Evolutionary conservation across 1,140 invertebrate genomes (phyloP), one percentile per base, ranked within the genome.

Genomic region (Anastrepha ludens): DNA sequence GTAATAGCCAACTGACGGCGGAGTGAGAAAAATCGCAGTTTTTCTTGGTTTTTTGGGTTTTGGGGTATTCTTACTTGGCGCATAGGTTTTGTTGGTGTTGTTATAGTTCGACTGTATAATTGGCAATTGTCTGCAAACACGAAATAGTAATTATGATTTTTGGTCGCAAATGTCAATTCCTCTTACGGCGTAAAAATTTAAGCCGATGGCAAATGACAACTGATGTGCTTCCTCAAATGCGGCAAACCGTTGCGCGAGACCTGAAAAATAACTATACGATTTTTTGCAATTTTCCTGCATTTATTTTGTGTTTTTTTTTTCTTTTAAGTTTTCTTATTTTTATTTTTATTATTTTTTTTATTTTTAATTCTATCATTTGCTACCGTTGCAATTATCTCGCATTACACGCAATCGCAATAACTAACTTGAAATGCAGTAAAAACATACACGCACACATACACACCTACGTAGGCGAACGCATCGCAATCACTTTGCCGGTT

Each of bases 401-500:
- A 29, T 29, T 29, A 29, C 29, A 29, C 29, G 29, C 29, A 29
- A 29, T 29, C 29, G 29, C 29, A 29, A 29, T 29, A 29, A 29
- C 29, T 29, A 29, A 29, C 29, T 29, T 29, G 1, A 29, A 29
- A 29, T 29, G 29, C 29, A 29, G 29, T 29, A 29, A 29, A 29
- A 29, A 29, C 29, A 29, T 1, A 29, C 29, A 29, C 29, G 29
- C 50, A 55, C 50, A 55, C 50, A 55, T 11, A 55, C 60, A 62
- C n/a, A 17, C n/a, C 9, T 62, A 20, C 7, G n/a, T 55, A 20
- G 3, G 41, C 44, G 2, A n/a, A 81, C 47, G 47, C 74, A 55
- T 29, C 47, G 74, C n/a, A 41, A 62, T 86, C 85, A 60, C 29
- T 86, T 60, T 55, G 29, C n/a, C 64, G 64, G 47, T 78, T 81